These are phyloP conservation scores for Helobdella robusta DNA, from an alignment of 2,888 invertebrate species.

Conservation along the genomic window DNA sequence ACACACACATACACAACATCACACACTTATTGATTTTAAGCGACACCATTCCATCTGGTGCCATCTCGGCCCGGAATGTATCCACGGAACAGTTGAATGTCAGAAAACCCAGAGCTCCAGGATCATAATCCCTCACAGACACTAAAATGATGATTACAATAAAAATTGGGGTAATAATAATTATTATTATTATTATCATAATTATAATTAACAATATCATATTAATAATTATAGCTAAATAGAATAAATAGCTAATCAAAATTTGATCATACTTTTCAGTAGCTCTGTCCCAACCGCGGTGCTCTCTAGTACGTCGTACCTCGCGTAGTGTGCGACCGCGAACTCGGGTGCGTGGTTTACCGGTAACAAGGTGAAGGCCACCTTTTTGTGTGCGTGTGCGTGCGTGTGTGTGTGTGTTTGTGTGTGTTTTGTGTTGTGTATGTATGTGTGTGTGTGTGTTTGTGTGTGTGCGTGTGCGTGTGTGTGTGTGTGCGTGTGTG, in stretches of 20 bases:
- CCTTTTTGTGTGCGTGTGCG: no score
- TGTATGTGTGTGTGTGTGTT: no score
- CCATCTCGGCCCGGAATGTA: constrained; percentile 23
- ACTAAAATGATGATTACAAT: no score
- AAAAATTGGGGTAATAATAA: no score
- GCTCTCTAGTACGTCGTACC: constrained; percentile 25
- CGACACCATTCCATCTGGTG: background rate
- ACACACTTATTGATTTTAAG: constrained; percentile 3
- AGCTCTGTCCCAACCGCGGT: constrained; percentile 20
- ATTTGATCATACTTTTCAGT: constrained; percentile 27
- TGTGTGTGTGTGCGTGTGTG: constrained; percentile 25
- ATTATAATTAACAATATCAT: no score
- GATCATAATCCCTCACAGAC: constrained; percentile 31
- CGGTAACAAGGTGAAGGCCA: constrained; percentile 21
- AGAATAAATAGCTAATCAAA: no score
- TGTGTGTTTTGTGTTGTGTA: no score
- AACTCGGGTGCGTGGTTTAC: constrained; percentile 27
- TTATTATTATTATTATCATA: no score
- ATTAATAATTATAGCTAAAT: no score
- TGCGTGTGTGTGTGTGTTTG: no score
- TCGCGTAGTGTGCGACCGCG: constrained; percentile 24
- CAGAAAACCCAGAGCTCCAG: constrained; percentile 29
- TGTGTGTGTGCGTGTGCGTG: background rate
- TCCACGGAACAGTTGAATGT: constrained; percentile 25
- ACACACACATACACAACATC: no score